Evolutionary conservation across 2,797 vertebrate species (phyloP), one percentile per base, ranked within the genome.

Genomic region (Hybognathus amarus): DNA sequence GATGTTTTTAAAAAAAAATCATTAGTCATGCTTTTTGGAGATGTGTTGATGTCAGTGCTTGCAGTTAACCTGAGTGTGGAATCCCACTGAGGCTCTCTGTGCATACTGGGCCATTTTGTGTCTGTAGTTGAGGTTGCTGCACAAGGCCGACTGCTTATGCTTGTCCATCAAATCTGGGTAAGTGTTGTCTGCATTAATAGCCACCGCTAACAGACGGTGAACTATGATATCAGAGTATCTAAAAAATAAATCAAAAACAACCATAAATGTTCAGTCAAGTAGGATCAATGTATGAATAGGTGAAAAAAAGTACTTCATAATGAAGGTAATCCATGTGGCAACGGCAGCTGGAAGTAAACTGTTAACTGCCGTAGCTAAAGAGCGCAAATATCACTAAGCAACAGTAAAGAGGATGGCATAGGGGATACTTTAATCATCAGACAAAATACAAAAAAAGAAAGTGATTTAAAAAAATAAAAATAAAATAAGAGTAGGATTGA

Each of bases 101-200:
- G 98, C 97, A 0, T 99, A 99, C 13, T 99, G 98, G 85, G 98
- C 92, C 98, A 99, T 99, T 93, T 99, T 99, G 88, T 99, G 98
- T 83, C 97, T 94, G 91, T 96, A 99, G 92, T 99, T 99, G 87
- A 99, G 97, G 90, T 98, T 99, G 94, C 95, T 99, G 91, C 96
- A 96, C 52, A 97, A 93, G 9, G 96, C 95, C 0, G 97, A 94
- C 85, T 97, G 95, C 87, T 98, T 99, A 71, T 97, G 97, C 89
- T 99, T 99, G 90, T 99, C 97, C 89, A 96, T 97, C 79, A 99
- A 90, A 74, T 98, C 97, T 9, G 98, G 95, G 66, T 99, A 99
- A 56, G 98, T 99, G 87, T 88, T 90, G 88, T 99, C 98, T 56
- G 97, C 97, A 61, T 93, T 94, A 8, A 99, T 94, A 69, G 97